Base-by-base conservation (phyloP, 2,113 vertebrate species). In the Hippocampus zosterae region DNA sequence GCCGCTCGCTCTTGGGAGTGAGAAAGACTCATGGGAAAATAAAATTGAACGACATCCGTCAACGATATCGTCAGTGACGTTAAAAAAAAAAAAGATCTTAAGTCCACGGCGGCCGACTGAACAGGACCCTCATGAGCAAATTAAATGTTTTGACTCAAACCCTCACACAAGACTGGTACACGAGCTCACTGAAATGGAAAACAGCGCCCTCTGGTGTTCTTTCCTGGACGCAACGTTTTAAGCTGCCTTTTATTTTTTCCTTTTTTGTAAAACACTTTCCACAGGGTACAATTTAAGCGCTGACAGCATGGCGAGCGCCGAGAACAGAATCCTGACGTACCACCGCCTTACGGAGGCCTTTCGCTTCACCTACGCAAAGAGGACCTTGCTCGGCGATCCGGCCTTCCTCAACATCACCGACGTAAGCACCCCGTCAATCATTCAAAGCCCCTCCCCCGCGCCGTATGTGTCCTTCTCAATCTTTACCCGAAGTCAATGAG, bases 311-410 rank as follows among this genome's bases (percentile, higher is more conserved):
- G 82, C 69, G n/a, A 93, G 80, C 0, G 4, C 57, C 0, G 89
- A 95, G 72, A 80, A 89, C 64, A 94, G 91, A 86, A 89, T 90
- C 40, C 86, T 96, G 25, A 98, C 96, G 0, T 98, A 95, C 87
- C 97, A 99, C 75, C 95, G 96, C 67, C 94, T 98, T 0, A 75
- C 94, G 62, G 97, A 99, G 82, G 94, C 96, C 3, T 98, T 96
- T 83, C 95, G 94, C 16, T 99, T 99, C 5, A 94, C 95, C 27
- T 98, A 95, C 0, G 96, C 96, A 70, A 98, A 97, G 88, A 94
- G 97, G 85, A 96, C 92, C 37, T 66, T 93, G 52, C 88, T 99
- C 19, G 97, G 94, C 75, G 97, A 99, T 85, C 93, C 85, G 0
- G 78, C 64, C 0, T 98, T 94, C 82, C 90, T 94, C 52, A 79